These are phyloP conservation scores for Sylvicola cinctus DNA, from an alignment of 2,888 invertebrate species.

Conservation along the genomic window DNA sequence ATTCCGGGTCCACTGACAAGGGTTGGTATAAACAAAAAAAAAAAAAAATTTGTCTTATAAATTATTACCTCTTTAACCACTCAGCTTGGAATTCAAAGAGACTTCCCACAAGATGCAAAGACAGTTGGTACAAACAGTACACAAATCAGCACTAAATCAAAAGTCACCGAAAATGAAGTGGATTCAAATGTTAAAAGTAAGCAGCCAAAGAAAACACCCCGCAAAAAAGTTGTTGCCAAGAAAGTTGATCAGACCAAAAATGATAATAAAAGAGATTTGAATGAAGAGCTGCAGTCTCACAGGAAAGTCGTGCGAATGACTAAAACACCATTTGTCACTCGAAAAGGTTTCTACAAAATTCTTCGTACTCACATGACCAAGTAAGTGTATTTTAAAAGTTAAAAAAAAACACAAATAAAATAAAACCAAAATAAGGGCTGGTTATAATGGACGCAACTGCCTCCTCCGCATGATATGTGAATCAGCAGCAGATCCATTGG, in stretches of 20 bases:
- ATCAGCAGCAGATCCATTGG: slow-evolving; percentile 31
- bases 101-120: not conserved
- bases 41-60: not conserved
- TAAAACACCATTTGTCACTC: slow-evolving; percentile 13
- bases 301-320: slow-evolving; percentile 29
- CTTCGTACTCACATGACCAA: slow-evolving; percentile 33
- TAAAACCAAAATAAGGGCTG: no score
- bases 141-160: not conserved
- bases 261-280: no score
- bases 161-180: not conserved
- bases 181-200: not conserved
- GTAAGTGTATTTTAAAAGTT: slow-evolving; percentile 21
- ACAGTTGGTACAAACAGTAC: not conserved
- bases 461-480: slow-evolving; percentile 46
- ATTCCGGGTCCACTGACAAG: slow-evolving; percentile 32
- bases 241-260: no score
- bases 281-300: no score
- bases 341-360: slow-evolving; percentile 31
- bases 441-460: slow-evolving; percentile 37
- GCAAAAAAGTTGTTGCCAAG: no score
- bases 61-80: no score
- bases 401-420: slow-evolving; percentile 1
- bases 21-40: slow-evolving; percentile 21
- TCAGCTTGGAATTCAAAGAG: not conserved
- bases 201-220: no score